Evolutionary conservation across 2,113 vertebrate species (phyloP).

Genomic region (Pipa parva): DNA sequence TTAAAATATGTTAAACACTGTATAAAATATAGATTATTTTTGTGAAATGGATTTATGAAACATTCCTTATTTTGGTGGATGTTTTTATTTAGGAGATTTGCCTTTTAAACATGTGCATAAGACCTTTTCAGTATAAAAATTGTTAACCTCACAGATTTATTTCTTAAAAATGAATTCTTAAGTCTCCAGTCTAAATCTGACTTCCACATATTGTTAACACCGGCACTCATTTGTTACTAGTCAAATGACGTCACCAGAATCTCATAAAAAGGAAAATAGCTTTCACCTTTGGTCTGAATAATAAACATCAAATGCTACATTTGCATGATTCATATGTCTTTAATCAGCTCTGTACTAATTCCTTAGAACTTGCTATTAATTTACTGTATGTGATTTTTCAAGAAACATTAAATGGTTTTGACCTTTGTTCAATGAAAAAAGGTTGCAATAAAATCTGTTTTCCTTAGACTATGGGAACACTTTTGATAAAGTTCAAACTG

Average conservation of each 20-base stretch:
- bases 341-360: slow-evolving; percentile 10
- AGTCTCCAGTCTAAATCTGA: not conserved
- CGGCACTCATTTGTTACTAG: not conserved
- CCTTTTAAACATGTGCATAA: not conserved
- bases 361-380: slow-evolving; percentile 13
- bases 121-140: not conserved
- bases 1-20: too few relatives aligned
- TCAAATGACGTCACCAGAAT: slow-evolving; percentile 28
- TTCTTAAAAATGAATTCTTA: not conserved
- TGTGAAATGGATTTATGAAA: too few relatives aligned
- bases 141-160: not conserved
- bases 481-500: not conserved
- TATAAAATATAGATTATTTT: too few relatives aligned
- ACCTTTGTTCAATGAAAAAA: slow-evolving; percentile 17
- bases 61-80: too few relatives aligned
- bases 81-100: not conserved
- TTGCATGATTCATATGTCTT: not conserved
- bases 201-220: not conserved
- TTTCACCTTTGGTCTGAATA: slow-evolving; percentile 9
- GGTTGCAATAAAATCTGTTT: slow-evolving; percentile 17
- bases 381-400: not conserved
- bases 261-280: not conserved
- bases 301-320: slow-evolving; percentile 8
- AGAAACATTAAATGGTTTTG: slow-evolving; percentile 23
- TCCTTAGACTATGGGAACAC: not conserved